phyloP scores from a whole-genome alignment of 2,797 vertebrate genomes.

The Sebastes matsubarae region DNA sequence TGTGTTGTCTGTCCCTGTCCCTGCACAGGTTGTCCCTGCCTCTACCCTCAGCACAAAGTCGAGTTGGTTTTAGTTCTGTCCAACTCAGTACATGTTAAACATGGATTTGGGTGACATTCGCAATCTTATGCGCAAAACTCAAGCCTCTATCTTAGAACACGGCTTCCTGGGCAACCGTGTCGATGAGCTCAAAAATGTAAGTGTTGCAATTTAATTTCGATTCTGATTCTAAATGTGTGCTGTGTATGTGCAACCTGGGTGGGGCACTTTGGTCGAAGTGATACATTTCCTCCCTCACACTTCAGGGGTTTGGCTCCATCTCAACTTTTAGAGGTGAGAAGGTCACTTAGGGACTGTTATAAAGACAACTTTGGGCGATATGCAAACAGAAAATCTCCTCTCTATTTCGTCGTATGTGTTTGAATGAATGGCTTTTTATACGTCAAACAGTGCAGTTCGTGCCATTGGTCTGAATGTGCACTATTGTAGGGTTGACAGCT shows the following conservation, averaged over 20 bases:
- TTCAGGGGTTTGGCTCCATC: not conserved
- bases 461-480: conserved; percentile 14
- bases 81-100: not conserved
- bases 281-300: not conserved
- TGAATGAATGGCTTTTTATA: not conserved
- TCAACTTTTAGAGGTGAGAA: not conserved
- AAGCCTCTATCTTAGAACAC: conserved; percentile 66
- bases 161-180: conserved; percentile 48
- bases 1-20: conserved; percentile 6
- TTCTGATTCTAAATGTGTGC: not conserved
- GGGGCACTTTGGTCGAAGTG: conserved; percentile 1
- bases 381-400: not conserved
- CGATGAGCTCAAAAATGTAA: conserved; percentile 68
- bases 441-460: too few relatives aligned
- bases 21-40: not conserved
- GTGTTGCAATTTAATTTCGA: conserved; percentile 55
- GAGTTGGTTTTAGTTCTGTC: not conserved
- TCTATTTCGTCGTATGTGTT: not conserved
- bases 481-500: not conserved
- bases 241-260: not conserved
- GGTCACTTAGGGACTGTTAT: not conserved
- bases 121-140: conserved; percentile 74
- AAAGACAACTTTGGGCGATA: not conserved
- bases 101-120: conserved; percentile 78
- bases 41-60: not conserved